Conservation (phyloP, 2,113 vertebrate genomes). For the Heptranchias perlo region DNA sequence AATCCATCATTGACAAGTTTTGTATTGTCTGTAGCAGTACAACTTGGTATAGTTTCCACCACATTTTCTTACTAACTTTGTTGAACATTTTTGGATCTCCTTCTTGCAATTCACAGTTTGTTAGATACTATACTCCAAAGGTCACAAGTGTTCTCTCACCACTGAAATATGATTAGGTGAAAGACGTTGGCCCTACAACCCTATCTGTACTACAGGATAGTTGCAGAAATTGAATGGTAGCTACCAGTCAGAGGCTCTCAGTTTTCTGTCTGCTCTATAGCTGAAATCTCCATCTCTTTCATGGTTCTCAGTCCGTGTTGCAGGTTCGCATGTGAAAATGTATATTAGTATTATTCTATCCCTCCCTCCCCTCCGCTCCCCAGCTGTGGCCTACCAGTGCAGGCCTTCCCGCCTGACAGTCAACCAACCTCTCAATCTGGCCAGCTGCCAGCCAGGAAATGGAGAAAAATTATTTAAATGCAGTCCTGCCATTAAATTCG, state of each 20-base stretch:
- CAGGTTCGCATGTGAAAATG: neutral
- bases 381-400: no score
- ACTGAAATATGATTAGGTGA: no score
- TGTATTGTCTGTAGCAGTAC: no score
- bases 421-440: no score
- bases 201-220: neutral
- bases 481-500: no score
- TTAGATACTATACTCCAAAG: neutral
- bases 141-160: neutral
- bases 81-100: neutral
- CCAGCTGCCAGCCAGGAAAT: no score
- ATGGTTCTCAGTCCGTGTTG: neutral
- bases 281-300: neutral
- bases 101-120: neutral
- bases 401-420: no score
- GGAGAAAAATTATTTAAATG: no score
- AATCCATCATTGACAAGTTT: neutral
- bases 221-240: neutral
- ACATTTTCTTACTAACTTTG: neutral
- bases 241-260: neutral
- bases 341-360: neutral
- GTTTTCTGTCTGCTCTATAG: neutral
- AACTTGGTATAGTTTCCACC: neutral
- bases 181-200: neutral
- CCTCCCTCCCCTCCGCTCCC: no score